Evolutionary conservation across 2,888 invertebrate species (phyloP).

Genomic region (Tillus elongatus): DNA sequence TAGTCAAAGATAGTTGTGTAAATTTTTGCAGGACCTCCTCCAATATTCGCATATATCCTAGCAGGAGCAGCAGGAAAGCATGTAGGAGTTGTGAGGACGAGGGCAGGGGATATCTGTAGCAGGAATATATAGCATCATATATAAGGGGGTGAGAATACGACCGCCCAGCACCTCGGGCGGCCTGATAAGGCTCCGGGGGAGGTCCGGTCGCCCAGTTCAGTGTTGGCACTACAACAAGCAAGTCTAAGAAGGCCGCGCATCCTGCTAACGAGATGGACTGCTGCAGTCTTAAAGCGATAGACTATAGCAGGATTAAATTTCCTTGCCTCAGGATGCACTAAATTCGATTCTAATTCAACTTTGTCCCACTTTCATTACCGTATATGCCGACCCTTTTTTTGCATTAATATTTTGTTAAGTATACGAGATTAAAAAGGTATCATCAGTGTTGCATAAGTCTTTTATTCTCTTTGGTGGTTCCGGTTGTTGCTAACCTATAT

Average conservation of each 20-base stretch:
- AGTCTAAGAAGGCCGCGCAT: background rate
- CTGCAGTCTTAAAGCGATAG: conserved; percentile 37
- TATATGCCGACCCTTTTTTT: background rate
- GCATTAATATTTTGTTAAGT: conserved; percentile 6
- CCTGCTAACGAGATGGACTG: conserved; percentile 18
- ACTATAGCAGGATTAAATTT: conserved; percentile 38
- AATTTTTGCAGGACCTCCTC: too few relatives aligned
- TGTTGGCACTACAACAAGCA: background rate
- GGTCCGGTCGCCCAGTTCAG: conserved; percentile 25
- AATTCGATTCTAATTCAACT: conserved; percentile 34
- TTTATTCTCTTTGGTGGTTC: too few relatives aligned
- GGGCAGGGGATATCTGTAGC: conserved; percentile 24
- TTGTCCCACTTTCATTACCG: conserved; percentile 26
- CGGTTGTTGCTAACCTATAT: too few relatives aligned
- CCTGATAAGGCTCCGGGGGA: conserved; percentile 39
- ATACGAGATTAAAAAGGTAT: too few relatives aligned
- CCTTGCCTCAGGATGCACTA: conserved; percentile 33
- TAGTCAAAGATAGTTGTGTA: too few relatives aligned
- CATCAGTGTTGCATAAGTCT: too few relatives aligned
- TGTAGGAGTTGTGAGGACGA: conserved; percentile 7
- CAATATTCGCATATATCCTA: background rate
- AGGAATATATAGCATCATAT: conserved; percentile 33
- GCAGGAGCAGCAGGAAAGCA: background rate
- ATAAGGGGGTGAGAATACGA: conserved; percentile 34
- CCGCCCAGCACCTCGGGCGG: conserved; percentile 36